phyloP scores from a whole-genome alignment of 2,888 invertebrate genomes.

The Brachypalpus laphriformis region DNA sequence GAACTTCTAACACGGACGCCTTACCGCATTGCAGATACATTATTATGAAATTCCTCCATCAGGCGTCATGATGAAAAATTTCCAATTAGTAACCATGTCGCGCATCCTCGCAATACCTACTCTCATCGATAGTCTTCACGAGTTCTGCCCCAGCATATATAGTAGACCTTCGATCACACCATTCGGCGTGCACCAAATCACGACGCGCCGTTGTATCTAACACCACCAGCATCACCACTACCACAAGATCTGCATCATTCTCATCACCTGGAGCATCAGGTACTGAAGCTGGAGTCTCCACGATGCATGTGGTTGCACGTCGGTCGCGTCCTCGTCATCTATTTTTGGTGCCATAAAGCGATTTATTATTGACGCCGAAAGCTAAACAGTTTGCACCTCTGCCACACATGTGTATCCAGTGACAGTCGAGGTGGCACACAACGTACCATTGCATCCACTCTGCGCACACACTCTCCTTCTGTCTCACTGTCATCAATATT shows the following conservation, averaged over 20 bases:
- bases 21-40: neutral
- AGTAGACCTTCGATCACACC: conserved; percentile 19
- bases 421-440: conserved; percentile 53
- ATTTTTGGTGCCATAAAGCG: conserved; percentile 72
- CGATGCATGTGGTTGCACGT: neutral
- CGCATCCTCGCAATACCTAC: conserved; percentile 48
- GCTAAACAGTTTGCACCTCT: conserved; percentile 66
- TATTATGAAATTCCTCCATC: conserved; percentile 52
- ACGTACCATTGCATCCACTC: conserved; percentile 48
- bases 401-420: conserved; percentile 36
- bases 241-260: conserved; percentile 62
- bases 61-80: conserved; percentile 65
- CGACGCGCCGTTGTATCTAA: conserved; percentile 53
- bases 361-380: conserved; percentile 73
- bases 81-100: conserved; percentile 70
- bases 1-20: conserved; percentile 14
- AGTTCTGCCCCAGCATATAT: conserved; percentile 11
- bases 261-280: conserved; percentile 55
- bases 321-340: conserved; percentile 40
- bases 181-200: conserved; percentile 65
- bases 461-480: conserved; percentile 45
- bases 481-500: conserved; percentile 70
- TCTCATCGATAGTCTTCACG: conserved; percentile 41
- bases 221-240: conserved; percentile 1
- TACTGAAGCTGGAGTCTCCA: too few species aligned